These are phyloP conservation scores for Stylophora pistillata DNA, from an alignment of 64 coral and sea anemone species.

Conservation along the genomic window DNA sequence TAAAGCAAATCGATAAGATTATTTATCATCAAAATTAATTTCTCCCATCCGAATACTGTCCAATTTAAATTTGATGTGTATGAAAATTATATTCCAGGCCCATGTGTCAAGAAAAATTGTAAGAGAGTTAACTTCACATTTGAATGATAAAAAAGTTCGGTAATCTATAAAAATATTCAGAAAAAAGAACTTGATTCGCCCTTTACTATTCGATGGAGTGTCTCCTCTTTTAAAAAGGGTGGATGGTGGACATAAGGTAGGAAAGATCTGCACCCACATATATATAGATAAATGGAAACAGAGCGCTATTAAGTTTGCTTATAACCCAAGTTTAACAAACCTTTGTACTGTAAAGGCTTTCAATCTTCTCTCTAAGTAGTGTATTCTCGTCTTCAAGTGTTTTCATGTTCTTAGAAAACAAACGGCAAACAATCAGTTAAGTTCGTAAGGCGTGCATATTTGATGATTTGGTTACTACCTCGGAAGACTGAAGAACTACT, in stretches of 20 bases:
- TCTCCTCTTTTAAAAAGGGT: no score
- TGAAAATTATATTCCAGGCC: no score
- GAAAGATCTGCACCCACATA: neutral
- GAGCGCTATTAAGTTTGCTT: neutral
- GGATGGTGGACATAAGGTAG: neutral
- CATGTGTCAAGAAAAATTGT: no score
- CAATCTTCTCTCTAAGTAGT: constrained; percentile 12
- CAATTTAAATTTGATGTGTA: no score
- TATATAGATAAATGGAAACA: neutral
- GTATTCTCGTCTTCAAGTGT: constrained; percentile 7
- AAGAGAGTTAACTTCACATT: no score
- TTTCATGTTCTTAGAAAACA: constrained; percentile 25
- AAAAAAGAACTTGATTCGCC: no score
- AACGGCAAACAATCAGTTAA: neutral
- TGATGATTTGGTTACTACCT: neutral
- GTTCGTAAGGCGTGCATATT: neutral
- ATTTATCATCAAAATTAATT: no score
- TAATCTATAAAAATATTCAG: neutral
- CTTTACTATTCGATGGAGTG: no score
- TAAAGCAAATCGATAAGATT: no score
- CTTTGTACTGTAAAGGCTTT: neutral
- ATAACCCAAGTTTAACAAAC: neutral
- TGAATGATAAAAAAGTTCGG: neutral
- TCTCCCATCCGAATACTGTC: no score
- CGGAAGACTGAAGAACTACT: neutral